These are phyloP conservation scores for Piaya cayana DNA, from an alignment of 2,113 vertebrate genomes.

Conservation along the genomic window DNA sequence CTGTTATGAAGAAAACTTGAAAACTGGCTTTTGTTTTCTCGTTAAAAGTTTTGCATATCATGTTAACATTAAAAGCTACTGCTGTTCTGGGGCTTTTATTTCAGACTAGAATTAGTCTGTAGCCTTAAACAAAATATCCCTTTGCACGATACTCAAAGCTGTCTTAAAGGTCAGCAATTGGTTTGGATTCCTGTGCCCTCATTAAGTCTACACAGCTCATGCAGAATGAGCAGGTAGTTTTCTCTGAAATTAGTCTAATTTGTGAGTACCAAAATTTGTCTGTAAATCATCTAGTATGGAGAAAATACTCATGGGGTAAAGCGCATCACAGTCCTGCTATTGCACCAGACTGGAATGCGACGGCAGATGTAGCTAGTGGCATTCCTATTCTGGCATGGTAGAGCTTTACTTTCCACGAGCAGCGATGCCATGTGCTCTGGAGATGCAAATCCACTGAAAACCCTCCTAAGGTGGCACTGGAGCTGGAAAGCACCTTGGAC, in stretches of 20 bases:
- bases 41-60: background rate
- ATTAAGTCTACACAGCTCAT: background rate
- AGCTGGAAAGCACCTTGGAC: background rate
- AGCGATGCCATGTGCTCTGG: background rate
- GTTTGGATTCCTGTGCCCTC: background rate
- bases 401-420: background rate
- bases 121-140: background rate
- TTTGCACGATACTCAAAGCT: background rate
- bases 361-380: background rate
- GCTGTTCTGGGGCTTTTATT: background rate
- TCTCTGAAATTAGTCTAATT: background rate
- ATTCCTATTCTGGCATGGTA: background rate
- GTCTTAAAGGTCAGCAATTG: background rate
- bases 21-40: background rate
- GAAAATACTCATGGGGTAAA: background rate
- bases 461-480: background rate
- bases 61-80: background rate
- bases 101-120: background rate
- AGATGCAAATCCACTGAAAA: background rate
- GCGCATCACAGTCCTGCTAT: background rate
- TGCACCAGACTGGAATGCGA: background rate
- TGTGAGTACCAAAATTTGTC: background rate
- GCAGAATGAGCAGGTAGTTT: background rate
- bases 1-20: background rate
- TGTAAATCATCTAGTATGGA: background rate